Evolutionary conservation across 2,113 vertebrate species (phyloP).

Genomic region (Sorex araneus): DNA sequence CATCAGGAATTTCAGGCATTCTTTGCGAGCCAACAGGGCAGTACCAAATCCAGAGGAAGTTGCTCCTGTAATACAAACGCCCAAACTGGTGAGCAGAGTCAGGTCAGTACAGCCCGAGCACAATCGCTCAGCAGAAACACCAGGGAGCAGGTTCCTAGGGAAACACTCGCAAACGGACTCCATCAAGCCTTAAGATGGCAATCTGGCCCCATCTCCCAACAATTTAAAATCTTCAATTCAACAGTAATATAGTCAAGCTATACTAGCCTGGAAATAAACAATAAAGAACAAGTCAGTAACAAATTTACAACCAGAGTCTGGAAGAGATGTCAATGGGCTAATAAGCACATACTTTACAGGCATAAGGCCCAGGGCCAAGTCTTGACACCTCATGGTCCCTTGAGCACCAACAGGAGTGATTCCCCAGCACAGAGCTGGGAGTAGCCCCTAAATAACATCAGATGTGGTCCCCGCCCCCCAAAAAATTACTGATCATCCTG

Average conservation of each 20-base stretch:
- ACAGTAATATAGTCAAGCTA: neutral
- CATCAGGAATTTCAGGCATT: slow-evolving; percentile 92
- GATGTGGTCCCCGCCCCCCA: too few relatives aligned
- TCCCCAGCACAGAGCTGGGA: too few relatives aligned
- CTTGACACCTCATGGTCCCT: too few relatives aligned
- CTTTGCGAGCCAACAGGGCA: slow-evolving; percentile 89
- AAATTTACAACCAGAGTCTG: too few relatives aligned
- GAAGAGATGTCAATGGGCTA: too few relatives aligned
- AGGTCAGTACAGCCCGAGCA: neutral
- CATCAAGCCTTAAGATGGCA: neutral
- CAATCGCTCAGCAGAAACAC: neutral
- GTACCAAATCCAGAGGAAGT: slow-evolving; percentile 91
- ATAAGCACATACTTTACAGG: too few relatives aligned
- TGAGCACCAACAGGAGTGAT: too few relatives aligned
- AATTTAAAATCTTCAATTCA: neutral
- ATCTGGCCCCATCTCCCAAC: neutral
- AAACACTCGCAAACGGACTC: neutral
- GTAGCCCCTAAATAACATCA: too few relatives aligned
- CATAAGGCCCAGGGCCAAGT: too few relatives aligned
- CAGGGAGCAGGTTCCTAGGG: neutral
- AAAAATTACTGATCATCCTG: too few relatives aligned
- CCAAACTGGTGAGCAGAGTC: slow-evolving; percentile 16
- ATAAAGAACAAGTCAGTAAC: too few relatives aligned
- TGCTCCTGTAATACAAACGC: slow-evolving; percentile 89
- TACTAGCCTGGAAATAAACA: neutral